A percentile compares a stretch with the other conserved stretches of the same genome.
These are phyloP conservation scores for Pyrrhura leucotis DNA, from an alignment of 2,797 vertebrate species.

Conservation along the genomic window DNA sequence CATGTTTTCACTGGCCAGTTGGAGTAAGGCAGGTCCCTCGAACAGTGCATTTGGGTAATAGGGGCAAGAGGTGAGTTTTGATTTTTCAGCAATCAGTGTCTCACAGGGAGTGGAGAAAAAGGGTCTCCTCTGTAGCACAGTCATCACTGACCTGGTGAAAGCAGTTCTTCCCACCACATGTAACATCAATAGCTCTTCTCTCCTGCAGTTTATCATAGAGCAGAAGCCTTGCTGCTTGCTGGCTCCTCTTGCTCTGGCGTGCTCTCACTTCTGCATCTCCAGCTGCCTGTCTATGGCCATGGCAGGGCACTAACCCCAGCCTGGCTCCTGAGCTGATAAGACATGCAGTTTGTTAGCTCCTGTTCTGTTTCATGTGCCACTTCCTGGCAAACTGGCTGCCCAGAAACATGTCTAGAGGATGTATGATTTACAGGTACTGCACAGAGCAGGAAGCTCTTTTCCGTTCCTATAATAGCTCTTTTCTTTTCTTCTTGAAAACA, in stretches of 20 bases:
- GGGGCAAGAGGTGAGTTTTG: not conserved
- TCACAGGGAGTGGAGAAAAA: not conserved
- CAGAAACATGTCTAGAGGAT: not conserved
- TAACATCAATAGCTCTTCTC: not conserved
- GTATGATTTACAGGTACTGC: not conserved
- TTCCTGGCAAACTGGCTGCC: not conserved
- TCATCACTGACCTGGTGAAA: not conserved
- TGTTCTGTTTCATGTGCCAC: not conserved
- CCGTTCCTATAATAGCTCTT: not conserved
- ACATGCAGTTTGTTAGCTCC: not conserved
- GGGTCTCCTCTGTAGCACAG: not conserved
- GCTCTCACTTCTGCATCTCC: not conserved
- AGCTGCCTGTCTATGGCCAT: not conserved
- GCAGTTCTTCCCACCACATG: accelerated
- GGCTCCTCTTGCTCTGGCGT: not conserved
- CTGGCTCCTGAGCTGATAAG: not conserved
- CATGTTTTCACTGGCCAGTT: not conserved
- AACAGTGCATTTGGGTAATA: not conserved
- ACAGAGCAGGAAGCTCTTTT: not conserved
- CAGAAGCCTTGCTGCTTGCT: not conserved
- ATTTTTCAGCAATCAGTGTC: not conserved
- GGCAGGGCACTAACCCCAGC: not conserved
- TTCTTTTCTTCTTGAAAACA: not conserved
- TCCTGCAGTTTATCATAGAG: not conserved
- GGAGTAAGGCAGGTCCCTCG: not conserved